Conservation (phyloP, 2,113 vertebrate genomes). For the Sigmodon hispidus region DNA sequence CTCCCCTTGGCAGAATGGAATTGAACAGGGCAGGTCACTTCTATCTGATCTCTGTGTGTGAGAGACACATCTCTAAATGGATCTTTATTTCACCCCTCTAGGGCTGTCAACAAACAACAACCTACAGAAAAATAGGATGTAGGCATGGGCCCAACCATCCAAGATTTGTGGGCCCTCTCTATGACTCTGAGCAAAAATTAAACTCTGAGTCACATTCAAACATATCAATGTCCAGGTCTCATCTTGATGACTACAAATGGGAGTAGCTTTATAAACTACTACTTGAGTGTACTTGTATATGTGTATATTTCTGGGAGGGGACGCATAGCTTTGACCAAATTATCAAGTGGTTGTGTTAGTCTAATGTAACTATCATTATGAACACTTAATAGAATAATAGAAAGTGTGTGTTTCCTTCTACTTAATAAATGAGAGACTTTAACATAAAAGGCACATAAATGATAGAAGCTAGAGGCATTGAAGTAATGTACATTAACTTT, state of each 20-base stretch:
- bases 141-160: neutral
- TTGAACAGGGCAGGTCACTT: neutral
- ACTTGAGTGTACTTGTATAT: neutral
- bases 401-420: neutral
- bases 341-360: neutral
- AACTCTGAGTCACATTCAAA: neutral
- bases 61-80: neutral
- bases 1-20: neutral
- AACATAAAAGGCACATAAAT: slow-evolving; percentile 2
- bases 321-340: neutral
- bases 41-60: neutral
- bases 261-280: neutral
- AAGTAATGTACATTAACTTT: slow-evolving; percentile 3
- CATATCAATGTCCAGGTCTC: neutral
- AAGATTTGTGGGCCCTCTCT: neutral
- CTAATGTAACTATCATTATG: neutral
- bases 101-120: neutral
- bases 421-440: neutral
- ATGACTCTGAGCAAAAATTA: neutral
- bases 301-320: neutral
- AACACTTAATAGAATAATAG: neutral
- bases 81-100: neutral
- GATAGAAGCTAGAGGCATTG: neutral
- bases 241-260: neutral
- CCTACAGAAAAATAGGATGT: neutral